A percentile compares a stretch with the other conserved stretches of the same genome.
Evolutionary conservation across 2,113 vertebrate species (phyloP).

Genomic region (Oreochromis spilurus): DNA sequence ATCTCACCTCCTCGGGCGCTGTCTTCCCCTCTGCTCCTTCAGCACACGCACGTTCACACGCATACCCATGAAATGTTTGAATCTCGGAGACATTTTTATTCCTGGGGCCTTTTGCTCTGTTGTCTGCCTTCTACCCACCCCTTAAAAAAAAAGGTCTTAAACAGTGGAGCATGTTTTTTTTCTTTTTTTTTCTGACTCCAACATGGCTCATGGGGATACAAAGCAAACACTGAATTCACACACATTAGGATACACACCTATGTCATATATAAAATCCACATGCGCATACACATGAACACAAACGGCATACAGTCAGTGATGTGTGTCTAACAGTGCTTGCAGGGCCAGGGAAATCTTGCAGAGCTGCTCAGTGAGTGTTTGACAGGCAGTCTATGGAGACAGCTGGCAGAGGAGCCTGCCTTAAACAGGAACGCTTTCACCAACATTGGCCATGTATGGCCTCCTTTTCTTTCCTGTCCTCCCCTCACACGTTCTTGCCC

Average conservation of each 20-base stretch:
- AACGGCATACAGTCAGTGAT: constrained; percentile 25
- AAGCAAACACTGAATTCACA: neutral
- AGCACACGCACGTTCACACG: neutral
- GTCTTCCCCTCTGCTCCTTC: neutral
- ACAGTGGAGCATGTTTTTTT: neutral
- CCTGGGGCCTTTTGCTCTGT: constrained; percentile 50
- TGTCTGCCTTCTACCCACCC: constrained; percentile 2
- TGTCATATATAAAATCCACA: neutral
- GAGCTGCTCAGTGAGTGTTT: constrained; percentile 52
- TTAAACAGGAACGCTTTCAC: constrained; percentile 26
- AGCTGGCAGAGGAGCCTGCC: neutral
- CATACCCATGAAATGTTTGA: constrained; percentile 27
- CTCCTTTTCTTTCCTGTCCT: constrained; percentile 6
- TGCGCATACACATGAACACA: neutral
- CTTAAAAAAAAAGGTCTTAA: constrained; percentile 1
- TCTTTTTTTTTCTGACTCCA: neutral
- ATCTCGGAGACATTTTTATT: constrained; percentile 46
- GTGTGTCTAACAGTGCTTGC: constrained; percentile 53
- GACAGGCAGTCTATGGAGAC: constrained; percentile 55
- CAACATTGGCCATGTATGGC: neutral
- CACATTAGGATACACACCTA: neutral
- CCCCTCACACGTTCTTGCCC: neutral
- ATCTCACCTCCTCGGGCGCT: constrained; percentile 42
- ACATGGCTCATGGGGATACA: constrained; percentile 3
- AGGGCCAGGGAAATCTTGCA: constrained; percentile 26